These are phyloP conservation scores for Slavum lentiscoides DNA, from an alignment of 2,888 invertebrate species.

Conservation along the genomic window DNA sequence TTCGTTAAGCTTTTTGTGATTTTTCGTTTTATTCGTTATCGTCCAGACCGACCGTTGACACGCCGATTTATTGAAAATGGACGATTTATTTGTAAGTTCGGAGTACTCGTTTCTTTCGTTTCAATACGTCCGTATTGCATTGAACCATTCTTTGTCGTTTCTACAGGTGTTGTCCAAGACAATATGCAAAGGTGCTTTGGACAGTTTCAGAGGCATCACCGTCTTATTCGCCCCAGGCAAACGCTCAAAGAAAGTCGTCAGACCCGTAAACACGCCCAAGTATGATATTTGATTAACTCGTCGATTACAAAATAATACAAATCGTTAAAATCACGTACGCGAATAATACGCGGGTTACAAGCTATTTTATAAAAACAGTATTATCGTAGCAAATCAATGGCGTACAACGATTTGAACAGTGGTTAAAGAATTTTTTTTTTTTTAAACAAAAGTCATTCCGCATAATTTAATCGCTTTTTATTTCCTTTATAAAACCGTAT, in stretches of 20 bases:
- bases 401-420: no score
- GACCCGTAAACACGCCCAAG: conserved; percentile 36
- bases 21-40: not conserved
- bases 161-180: conserved; percentile 70
- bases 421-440: no score
- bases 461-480: no score
- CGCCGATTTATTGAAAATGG: conserved; percentile 1
- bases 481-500: no score
- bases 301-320: no score
- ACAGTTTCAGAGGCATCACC: conserved; percentile 79
- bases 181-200: conserved; percentile 73
- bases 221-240: conserved; percentile 73
- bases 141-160: conserved; percentile 25
- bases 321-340: no score
- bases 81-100: conserved; percentile 34
- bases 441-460: no score
- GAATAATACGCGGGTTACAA: no score
- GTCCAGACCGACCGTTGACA: no score
- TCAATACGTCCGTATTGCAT: not conserved
- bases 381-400: no score
- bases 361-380: no score
- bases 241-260: conserved; percentile 41
- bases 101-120: not conserved
- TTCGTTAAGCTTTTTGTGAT: no score
- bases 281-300: not conserved